A percentile compares a stretch with the other conserved stretches of the same genome.
These are phyloP conservation scores for Volucella bombylans DNA, from an alignment of 2,888 invertebrate species.

Conservation along the genomic window DNA sequence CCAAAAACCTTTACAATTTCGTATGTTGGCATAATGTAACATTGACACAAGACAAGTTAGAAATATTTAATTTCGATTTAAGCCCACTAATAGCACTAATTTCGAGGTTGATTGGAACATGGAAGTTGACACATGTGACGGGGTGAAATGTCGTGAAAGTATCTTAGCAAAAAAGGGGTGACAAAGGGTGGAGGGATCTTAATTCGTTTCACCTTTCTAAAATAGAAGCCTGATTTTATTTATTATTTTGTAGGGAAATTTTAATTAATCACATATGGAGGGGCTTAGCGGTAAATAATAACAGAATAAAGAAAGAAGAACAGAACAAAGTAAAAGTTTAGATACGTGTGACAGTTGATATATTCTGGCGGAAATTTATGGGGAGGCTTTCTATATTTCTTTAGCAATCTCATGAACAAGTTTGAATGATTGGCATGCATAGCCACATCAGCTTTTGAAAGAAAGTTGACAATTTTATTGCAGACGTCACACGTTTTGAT, in stretches of 20 bases:
- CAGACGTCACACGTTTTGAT: too few species aligned
- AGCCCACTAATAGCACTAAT: conserved; percentile 66
- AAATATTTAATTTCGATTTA: conserved; percentile 72
- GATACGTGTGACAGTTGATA: too few species aligned
- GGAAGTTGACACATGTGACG: conserved; percentile 31
- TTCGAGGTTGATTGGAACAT: conserved; percentile 53
- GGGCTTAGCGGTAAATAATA: neutral
- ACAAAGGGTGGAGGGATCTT: conserved; percentile 30
- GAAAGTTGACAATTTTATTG: too few species aligned
- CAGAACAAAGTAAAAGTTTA: too few species aligned
- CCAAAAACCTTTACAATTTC: conserved; percentile 1
- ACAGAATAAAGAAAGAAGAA: too few species aligned
- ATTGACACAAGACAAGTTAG: conserved; percentile 59
- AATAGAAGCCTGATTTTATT: conserved; percentile 19
- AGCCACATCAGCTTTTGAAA: too few species aligned
- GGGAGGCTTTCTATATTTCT: too few species aligned
- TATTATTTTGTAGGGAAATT: conserved; percentile 42
- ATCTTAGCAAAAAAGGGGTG: neutral
- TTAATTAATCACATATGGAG: conserved; percentile 52
- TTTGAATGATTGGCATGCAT: too few species aligned
- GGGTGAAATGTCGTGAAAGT: conserved; percentile 1
- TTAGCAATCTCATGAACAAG: too few species aligned
- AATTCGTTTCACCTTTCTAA: conserved; percentile 53
- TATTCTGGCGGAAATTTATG: too few species aligned
- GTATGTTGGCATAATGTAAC: conserved; percentile 35